Percentiles rank a stretch among this genome's conserved stretches.
Evolutionary conservation across 2,113 vertebrate genomes (phyloP).

Genomic region (Micronisus gabar): DNA sequence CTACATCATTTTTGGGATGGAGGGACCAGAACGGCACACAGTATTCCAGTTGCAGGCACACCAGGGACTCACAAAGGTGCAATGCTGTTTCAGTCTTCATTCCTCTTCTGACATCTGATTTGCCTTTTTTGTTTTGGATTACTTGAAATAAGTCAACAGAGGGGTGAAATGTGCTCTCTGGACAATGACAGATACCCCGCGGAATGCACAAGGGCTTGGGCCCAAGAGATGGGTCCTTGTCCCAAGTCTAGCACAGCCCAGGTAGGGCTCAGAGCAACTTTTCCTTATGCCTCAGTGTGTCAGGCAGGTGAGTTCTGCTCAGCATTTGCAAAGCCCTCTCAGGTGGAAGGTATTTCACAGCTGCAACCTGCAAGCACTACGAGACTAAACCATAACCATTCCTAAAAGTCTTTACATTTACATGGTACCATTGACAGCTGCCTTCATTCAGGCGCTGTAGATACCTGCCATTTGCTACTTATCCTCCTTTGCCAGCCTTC

Average conservation of each 20-base stretch:
- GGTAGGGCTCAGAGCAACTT: not conserved
- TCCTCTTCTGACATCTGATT: not conserved
- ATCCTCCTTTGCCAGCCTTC: not conserved
- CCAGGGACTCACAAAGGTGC: not conserved
- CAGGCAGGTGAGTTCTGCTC: not conserved
- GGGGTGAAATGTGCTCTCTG: not conserved
- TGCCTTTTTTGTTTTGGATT: not conserved
- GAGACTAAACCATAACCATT: not conserved
- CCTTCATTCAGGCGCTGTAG: not conserved
- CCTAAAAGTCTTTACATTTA: not conserved
- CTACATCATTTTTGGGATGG: fast-evolving
- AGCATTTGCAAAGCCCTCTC: not conserved
- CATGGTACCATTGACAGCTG: fast-evolving
- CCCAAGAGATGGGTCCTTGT: not conserved
- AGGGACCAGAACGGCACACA: not conserved
- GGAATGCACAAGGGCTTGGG: not conserved
- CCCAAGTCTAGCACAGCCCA: not conserved
- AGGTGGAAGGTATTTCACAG: not conserved
- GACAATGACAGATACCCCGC: not conserved
- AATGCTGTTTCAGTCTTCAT: not conserved
- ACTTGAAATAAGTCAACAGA: not conserved
- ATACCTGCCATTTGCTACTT: not conserved
- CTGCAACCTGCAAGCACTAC: not conserved
- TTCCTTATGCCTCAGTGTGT: not conserved
- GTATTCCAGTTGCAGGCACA: not conserved